Base-by-base conservation (phyloP, 2,888 invertebrate species). In the Patella pellucida region DNA sequence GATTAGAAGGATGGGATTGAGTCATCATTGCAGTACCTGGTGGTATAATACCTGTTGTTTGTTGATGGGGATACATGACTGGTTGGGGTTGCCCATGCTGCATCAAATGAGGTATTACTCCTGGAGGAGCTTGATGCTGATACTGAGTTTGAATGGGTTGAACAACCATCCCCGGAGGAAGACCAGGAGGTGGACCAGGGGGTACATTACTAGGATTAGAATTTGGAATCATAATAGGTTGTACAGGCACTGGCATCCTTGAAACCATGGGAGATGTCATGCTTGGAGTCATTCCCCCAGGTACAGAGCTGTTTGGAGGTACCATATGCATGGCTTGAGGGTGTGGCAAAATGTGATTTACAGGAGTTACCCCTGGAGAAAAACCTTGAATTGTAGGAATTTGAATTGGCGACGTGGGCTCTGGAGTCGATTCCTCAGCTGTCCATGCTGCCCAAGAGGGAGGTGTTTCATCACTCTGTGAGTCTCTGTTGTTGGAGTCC, bases 361-460 rank as follows among this genome's bases (percentile, higher is more conserved):
- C 52, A 69, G 77, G 41, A 75, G 77, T 4, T 73, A 73, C 19
- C 72, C 73, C 41, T 72, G 72, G 31, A 74, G 81, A 16, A 69
- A 51, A 54, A 71, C 52, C 50, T 15, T 70, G 78, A 67, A 71
- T 71, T 69, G 41, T 7, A 41, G 41, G 41, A 9, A 41, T 41
- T 41, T 41, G 41, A 41, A 41, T 9, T 41, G 41, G 41, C 9
- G 41, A 41, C 41, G 41, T 41, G 41, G 41, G 41, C 41, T 41
- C 41, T 41, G 41, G 41, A 7, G 41, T 41, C 41, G 41, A 41
- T 41, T 41, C 41, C 41, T 41, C 41, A 54, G 84, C 83, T 74
- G 86, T 87, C 88, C 87, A 87, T 31, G 84, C 83, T 23, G 86
- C 79, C 86, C 87, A 86, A 12, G 85, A 80, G n/a, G 75, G 27